Evolutionary conservation across 2,888 invertebrate genomes (phyloP).

Genomic region (Poecilobothrus nobilitatus): DNA sequence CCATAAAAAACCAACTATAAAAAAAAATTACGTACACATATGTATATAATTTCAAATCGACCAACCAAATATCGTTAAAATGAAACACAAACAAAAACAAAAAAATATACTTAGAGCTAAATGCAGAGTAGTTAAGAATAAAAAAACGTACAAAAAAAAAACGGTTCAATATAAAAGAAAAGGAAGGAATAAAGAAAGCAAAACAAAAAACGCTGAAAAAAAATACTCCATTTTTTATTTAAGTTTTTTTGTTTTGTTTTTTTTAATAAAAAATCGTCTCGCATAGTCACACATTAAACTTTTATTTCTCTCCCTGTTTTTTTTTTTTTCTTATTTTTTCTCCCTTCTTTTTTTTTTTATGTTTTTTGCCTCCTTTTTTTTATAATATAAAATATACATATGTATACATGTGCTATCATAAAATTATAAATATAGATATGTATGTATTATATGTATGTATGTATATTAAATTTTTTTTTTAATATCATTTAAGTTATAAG

Average conservation of each 20-base stretch:
- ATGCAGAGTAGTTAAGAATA: background rate
- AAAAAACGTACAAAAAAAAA: background rate
- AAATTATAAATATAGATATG: too few relatives aligned
- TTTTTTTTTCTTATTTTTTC: too few relatives aligned
- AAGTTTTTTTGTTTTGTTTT: background rate
- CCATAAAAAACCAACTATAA: background rate
- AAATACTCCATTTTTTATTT: background rate
- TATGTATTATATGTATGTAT: background rate
- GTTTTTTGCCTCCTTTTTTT: background rate
- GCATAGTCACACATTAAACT: constrained; percentile 3
- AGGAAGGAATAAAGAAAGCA: too few relatives aligned
- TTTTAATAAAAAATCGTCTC: constrained; percentile 6
- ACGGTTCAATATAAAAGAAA: background rate
- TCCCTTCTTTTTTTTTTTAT: too few relatives aligned
- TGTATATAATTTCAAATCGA: background rate
- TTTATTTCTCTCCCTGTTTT: background rate
- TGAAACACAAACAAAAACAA: too few relatives aligned
- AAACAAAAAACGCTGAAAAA: too few relatives aligned
- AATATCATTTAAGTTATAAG: background rate
- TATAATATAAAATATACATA: background rate
- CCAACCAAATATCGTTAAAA: background rate
- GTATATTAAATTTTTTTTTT: background rate
- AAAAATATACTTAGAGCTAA: too few relatives aligned
- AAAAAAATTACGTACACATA: background rate
- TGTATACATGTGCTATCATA: background rate